Evolutionary conservation across 2,888 invertebrate genomes (phyloP).

Genomic region (Abrostola triplasia): DNA sequence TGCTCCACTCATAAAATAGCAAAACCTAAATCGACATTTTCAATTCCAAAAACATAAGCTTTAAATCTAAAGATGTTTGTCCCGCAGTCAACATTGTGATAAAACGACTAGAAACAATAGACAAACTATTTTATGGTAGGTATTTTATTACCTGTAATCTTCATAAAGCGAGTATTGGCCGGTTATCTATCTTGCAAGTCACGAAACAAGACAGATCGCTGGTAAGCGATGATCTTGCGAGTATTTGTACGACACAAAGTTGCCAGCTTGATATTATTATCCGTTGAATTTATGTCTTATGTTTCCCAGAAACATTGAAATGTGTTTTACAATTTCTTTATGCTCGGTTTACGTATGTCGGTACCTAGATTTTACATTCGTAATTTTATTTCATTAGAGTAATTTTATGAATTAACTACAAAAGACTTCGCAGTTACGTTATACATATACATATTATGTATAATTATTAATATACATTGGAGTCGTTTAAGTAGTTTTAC

Average conservation of each 20-base stretch:
- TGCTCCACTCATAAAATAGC: too few relatives aligned
- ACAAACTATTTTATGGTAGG: slow-evolving; percentile 10
- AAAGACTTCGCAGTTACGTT: too few relatives aligned
- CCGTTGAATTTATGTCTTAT: slow-evolving; percentile 31
- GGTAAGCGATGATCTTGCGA: slow-evolving; percentile 25
- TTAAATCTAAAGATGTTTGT: neutral
- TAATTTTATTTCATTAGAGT: too few relatives aligned
- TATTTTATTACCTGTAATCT: slow-evolving; percentile 13
- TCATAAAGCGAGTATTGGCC: slow-evolving; percentile 29
- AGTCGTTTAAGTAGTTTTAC: too few relatives aligned
- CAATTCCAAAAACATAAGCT: neutral
- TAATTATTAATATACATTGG: too few relatives aligned
- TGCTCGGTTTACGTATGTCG: neutral
- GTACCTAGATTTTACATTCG: too few relatives aligned
- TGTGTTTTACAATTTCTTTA: neutral
- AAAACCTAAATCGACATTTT: neutral
- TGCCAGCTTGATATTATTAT: slow-evolving; percentile 26
- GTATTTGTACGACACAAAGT: slow-evolving; percentile 29
- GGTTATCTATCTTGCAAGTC: slow-evolving; percentile 35
- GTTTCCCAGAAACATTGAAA: slow-evolving; percentile 18
- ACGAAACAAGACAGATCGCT: slow-evolving; percentile 31
- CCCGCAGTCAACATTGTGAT: neutral
- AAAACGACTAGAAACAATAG: slow-evolving; percentile 3
- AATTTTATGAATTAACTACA: too few relatives aligned
- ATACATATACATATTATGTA: too few relatives aligned